Evolutionary conservation across 2,113 vertebrate species (phyloP), one percentile per base, ranked within the genome.

Genomic region (Dicerorhinus sumatrensis): DNA sequence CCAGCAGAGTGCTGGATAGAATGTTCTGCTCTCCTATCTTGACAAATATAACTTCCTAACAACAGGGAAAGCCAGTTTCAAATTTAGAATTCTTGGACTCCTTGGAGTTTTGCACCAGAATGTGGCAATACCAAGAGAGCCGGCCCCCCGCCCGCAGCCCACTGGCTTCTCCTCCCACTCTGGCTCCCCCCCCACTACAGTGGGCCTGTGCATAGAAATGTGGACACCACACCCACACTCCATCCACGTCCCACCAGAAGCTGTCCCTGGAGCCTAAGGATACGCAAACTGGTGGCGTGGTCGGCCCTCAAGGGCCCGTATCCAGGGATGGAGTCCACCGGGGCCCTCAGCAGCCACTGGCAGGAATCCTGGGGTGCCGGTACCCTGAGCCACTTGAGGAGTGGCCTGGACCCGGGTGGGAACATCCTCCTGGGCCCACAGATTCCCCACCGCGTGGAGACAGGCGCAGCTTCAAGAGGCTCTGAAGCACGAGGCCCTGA

Each of bases 231-330:
- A 1, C 39, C 46, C 62, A 29, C 1, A 0, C 13, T 10, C 51
- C 60, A 39, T 10, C 62, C 31, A 46, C 60, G 62, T 21, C 33
- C 86, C 60, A 48, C 5, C 31, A 16, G 25, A 7, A 18, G n/a
- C 69, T 20, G 6, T 25, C 58, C 67, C 60, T 36, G 8, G 21
- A 21, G 4, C 21, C 76, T 14, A 16, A 39, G 42, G 48, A 6
- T 6, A 0, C 27, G 14, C 42, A n/a, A 14, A 8, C 0, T 10
- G 51, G 56, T 17, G 5, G 23, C 4, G 0, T 1, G 33, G 9
- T 48, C 21, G 0, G 27, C 56, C 23, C 16, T 60, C 10, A 18
- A 2, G 8, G 27, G 31, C 77, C 48, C 27, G 81, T 77, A 75
- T 4, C 29, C 25, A 36, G 23, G 54, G 12, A 33, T 6, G 20